These are phyloP conservation scores for Ictalurus furcatus DNA, from an alignment of 2,113 vertebrate genomes.

Conservation along the genomic window DNA sequence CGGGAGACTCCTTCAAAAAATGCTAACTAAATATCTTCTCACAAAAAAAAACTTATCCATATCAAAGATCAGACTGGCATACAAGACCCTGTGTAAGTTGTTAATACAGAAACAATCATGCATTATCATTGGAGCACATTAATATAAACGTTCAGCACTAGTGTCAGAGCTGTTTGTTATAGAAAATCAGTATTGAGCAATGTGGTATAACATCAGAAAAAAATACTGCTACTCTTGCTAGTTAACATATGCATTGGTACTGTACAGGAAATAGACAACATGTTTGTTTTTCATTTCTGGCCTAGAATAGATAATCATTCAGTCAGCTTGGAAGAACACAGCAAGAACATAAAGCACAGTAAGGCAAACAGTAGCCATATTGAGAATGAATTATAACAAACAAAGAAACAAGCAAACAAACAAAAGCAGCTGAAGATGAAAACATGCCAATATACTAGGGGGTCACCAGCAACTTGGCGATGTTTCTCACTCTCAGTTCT, in stretches of 20 bases:
- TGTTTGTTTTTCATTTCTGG: neutral
- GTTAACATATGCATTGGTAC: neutral
- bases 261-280: neutral
- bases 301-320: neutral
- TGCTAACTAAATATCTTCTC: neutral
- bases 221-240: neutral
- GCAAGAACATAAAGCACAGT: neutral
- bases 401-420: neutral
- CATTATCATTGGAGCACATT: neutral
- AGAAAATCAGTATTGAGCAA: neutral
- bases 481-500: neutral
- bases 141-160: neutral
- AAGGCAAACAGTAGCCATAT: neutral
- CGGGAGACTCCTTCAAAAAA: neutral
- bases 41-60: neutral
- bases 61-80: neutral
- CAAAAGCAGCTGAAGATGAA: neutral
- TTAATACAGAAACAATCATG: neutral
- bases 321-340: neutral
- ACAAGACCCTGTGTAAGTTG: neutral
- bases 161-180: neutral
- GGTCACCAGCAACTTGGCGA: neutral
- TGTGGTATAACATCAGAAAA: neutral
- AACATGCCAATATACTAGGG: neutral
- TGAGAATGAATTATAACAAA: neutral